Evolutionary conservation across 2,888 invertebrate species (phyloP).

Genomic region (Hyposoter dolosus): DNA sequence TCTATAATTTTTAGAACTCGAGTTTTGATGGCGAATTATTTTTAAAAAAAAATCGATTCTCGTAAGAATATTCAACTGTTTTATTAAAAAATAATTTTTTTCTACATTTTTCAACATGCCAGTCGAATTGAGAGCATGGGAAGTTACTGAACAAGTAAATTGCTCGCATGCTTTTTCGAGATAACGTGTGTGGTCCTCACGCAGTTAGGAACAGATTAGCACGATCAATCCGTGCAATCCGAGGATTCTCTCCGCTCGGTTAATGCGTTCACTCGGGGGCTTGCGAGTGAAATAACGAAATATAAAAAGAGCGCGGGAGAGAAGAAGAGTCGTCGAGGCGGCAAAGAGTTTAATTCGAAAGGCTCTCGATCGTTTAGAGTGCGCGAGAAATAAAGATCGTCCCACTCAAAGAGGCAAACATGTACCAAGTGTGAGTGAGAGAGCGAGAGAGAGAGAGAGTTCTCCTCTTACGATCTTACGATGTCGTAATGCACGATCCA

Average conservation of each 20-base stretch:
- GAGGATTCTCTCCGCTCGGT: constrained; percentile 39
- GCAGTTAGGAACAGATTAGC: constrained; percentile 77
- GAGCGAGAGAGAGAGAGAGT: constrained; percentile 12
- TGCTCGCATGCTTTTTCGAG: constrained; percentile 17
- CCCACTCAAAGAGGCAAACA: constrained; percentile 34
- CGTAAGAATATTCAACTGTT: not conserved
- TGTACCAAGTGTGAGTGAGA: constrained; percentile 37
- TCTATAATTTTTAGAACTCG: not conserved
- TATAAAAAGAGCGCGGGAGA: constrained; percentile 25
- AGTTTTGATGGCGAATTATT: not conserved
- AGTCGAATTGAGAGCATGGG: not conserved
- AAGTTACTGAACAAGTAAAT: not conserved
- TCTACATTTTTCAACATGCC: not conserved
- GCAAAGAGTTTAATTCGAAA: constrained; percentile 49
- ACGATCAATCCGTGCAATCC: constrained; percentile 76
- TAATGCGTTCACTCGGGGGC: constrained; percentile 61
- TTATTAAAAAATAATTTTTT: not conserved
- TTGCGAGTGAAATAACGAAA: constrained; percentile 25
- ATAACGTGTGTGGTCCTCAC: constrained; percentile 74
- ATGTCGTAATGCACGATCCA: constrained; percentile 78
- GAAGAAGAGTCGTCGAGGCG: constrained; percentile 36
- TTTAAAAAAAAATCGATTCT: too few species aligned
- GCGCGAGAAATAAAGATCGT: constrained; percentile 56
- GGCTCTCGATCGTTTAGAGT: constrained; percentile 66
- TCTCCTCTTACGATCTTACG: constrained; percentile 74